Conservation (phyloP, 92 coral and sea anemone genomes). For the Epizoanthus scotinus region DNA sequence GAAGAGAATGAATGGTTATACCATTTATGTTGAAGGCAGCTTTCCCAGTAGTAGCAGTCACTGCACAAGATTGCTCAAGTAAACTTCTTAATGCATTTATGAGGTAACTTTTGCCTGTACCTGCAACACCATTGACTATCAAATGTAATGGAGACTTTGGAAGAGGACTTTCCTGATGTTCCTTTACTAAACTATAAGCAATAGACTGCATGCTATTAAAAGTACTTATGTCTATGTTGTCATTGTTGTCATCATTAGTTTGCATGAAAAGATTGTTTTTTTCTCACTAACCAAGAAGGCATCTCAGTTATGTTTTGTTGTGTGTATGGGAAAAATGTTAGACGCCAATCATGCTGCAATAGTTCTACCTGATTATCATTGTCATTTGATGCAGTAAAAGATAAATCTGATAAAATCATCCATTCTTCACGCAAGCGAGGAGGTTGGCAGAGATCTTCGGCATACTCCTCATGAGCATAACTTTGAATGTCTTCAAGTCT, state of each 20-base stretch:
- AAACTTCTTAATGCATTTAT: conserved; percentile 50
- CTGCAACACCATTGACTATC: conserved; percentile 56
- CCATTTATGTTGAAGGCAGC: conserved; percentile 63
- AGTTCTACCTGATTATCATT: conserved; percentile 4
- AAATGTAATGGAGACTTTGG: conserved; percentile 49
- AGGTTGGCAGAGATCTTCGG: conserved; percentile 20
- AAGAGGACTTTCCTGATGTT: conserved; percentile 39
- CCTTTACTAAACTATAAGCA: conserved; percentile 56
- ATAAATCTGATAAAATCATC: conserved; percentile 70
- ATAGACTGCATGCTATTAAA: conserved; percentile 61
- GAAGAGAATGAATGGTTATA: conserved; percentile 50
- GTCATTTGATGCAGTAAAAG: conserved; percentile 16
- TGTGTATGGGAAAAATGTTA: conserved; percentile 43
- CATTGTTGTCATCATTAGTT: conserved; percentile 19
- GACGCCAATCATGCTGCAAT: conserved; percentile 62
- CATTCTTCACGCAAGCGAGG: conserved; percentile 59
- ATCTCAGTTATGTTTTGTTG: conserved; percentile 43
- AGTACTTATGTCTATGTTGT: conserved; percentile 38
- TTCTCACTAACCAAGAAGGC: conserved; percentile 47
- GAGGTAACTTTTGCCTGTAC: no score
- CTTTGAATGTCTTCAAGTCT: conserved; percentile 38
- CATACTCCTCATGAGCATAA: conserved; percentile 16
- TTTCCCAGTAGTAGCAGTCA: conserved; percentile 63
- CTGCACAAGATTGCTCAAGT: conserved; percentile 51
- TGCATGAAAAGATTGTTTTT: conserved; percentile 19